phyloP scores from a whole-genome alignment of 2,113 vertebrate species.

The Phyllostomus hastatus region DNA sequence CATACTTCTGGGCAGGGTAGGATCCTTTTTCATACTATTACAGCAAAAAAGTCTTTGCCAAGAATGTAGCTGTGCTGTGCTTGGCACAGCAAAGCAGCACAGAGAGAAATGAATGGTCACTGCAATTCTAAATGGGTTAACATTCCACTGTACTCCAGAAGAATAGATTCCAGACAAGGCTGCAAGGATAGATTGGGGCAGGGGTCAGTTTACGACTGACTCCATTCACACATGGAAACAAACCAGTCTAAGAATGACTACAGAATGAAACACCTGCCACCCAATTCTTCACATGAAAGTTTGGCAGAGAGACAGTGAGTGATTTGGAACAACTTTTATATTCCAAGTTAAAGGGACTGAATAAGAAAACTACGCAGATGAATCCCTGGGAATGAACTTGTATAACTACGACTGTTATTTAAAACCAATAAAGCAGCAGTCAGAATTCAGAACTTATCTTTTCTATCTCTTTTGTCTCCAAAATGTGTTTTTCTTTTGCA shows the following conservation, averaged over 20 bases:
- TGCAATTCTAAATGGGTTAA: constrained; percentile 67
- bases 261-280: constrained; percentile 72
- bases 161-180: constrained; percentile 54
- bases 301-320: constrained; percentile 64
- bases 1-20: constrained; percentile 2
- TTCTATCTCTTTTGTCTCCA: constrained; percentile 12
- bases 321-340: constrained; percentile 67
- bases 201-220: neutral
- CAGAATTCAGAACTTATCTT: constrained; percentile 52
- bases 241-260: constrained; percentile 64
- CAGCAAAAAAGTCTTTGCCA: constrained; percentile 44
- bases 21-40: constrained; percentile 14
- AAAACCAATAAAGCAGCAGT: constrained; percentile 47
- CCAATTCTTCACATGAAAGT: constrained; percentile 58
- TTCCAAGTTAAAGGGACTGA: constrained; percentile 52
- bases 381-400: constrained; percentile 44
- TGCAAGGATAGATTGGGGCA: neutral
- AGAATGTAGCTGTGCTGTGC: constrained; percentile 46
- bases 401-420: constrained; percentile 31
- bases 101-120: constrained; percentile 59
- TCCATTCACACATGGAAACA: constrained; percentile 66
- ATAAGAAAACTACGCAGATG: constrained; percentile 38
- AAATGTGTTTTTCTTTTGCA: constrained; percentile 39
- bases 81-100: constrained; percentile 52
- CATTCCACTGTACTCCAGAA: constrained; percentile 56